Evolutionary conservation across 2,797 vertebrate species (phyloP), one percentile per base, ranked within the genome.

Genomic region (Thalassophryne amazonica): DNA sequence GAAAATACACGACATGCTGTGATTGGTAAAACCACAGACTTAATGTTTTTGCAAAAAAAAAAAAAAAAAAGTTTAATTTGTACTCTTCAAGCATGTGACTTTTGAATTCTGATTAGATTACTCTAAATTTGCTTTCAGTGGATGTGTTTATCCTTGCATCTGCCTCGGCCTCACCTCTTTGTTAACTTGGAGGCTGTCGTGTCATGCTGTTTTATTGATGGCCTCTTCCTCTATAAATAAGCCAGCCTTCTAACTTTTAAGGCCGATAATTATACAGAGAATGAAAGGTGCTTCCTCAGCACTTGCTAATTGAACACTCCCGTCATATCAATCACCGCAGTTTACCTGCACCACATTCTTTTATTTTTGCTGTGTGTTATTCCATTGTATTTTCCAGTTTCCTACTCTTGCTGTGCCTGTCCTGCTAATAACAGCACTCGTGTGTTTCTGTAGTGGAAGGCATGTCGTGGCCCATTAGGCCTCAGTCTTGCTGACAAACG

Each of bases 401-500:
- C 35, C 30, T 16, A 17, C 20, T n/a, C 38, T 46, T 46, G 21
- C 36, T 35, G n/a, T 7, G 24, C n/a, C 24, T 39, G 28, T 37
- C 42, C 57, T 65, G 66, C 79, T 86, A 85, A 86, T 85, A 82
- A 72, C 74, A 68, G 63, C 69, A 69, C 73, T 79, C 61, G 61
- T 74, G 69, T 60, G 73, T 80, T 76, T 70, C 64, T 69, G 60
- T 69, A 60, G 75, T 78, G 63, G 73, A 78, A 65, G 46, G 47
- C 61, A 74, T 84, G 86, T 79, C 82, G 83, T 60, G 85, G 80
- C 73, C 86, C 87, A 90, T 90, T 90, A 88, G 77, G 80, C 86
- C 37, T 61, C 71, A 63, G 71, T 73, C 72, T 80, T 77, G 60
- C 63, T 49, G 52, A 76, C 73, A 80, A 84, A 85, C 76, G 61